Evolutionary conservation across 2,797 vertebrate genomes (phyloP).

Genomic region (Margarornis squamiger): DNA sequence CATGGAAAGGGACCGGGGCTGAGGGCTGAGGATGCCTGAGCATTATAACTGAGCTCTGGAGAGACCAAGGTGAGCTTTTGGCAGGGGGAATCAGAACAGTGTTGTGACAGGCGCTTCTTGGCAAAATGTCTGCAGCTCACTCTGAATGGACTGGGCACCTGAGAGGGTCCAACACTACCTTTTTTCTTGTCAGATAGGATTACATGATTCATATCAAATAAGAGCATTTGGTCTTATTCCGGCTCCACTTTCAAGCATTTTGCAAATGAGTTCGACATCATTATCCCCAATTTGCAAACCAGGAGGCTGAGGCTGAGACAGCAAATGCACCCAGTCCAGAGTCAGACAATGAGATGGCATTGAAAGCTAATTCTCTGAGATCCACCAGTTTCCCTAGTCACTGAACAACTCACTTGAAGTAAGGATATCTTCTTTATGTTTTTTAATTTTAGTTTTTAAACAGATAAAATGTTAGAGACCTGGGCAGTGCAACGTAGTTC

Average conservation of each 20-base stretch:
- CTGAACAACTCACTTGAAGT: not conserved
- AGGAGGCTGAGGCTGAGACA: not conserved
- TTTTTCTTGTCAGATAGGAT: not conserved
- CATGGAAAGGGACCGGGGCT: not conserved
- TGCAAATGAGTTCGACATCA: not conserved
- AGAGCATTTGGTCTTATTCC: not conserved
- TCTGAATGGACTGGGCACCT: not conserved
- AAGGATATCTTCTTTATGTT: not conserved
- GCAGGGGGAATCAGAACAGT: accelerated
- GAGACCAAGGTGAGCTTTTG: not conserved
- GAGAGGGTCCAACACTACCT: not conserved
- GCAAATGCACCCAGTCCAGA: not conserved
- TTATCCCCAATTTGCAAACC: not conserved
- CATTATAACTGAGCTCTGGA: not conserved
- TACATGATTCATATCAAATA: not conserved
- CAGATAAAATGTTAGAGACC: not conserved
- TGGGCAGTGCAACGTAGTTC: not conserved
- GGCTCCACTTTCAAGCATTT: not conserved
- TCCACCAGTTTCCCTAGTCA: not conserved
- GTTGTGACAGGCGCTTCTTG: accelerated
- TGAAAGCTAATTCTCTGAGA: not conserved
- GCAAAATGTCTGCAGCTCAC: not conserved
- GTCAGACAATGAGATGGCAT: not conserved
- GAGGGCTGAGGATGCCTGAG: not conserved
- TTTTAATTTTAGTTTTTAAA: not conserved